A percentile compares a stretch with the other conserved stretches of the same genome.
Evolutionary conservation across 2,113 vertebrate genomes (phyloP).

Genomic region (Myxocyprinus asiaticus): DNA sequence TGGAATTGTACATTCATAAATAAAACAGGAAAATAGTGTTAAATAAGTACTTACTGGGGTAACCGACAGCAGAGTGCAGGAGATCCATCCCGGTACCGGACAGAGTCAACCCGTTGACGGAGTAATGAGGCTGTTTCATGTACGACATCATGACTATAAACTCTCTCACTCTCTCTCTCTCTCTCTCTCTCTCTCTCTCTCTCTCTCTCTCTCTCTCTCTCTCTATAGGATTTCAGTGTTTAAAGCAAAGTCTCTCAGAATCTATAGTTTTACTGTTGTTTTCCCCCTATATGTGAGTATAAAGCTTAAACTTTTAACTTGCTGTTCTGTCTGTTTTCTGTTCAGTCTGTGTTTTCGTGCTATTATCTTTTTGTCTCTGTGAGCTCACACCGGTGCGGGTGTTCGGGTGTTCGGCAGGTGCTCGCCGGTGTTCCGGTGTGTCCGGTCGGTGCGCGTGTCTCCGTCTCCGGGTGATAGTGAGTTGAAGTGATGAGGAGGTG

Average conservation of each 20-base stretch:
- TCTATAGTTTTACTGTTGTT: conserved; percentile 11
- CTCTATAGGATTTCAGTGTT: not conserved
- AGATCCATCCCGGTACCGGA: conserved; percentile 85
- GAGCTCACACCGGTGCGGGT: too few species aligned
- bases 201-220: conserved; percentile 58
- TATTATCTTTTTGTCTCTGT: too few species aligned
- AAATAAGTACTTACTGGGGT: conserved; percentile 78
- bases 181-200: conserved; percentile 66
- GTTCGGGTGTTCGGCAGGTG: too few species aligned
- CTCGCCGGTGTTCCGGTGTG: too few species aligned
- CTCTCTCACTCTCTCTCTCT: conserved; percentile 70
- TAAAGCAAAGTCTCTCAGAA: conserved; percentile 25
- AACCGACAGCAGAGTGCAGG: conserved; percentile 82
- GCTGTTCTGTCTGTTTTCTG: too few species aligned
- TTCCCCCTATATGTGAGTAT: too few species aligned
- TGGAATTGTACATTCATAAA: not conserved
- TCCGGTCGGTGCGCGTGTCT: too few species aligned
- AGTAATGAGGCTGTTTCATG: conserved; percentile 87
- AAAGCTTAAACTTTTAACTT: too few species aligned
- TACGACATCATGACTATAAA: conserved; percentile 88
- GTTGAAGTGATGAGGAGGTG: too few species aligned
- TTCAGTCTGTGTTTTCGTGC: too few species aligned
- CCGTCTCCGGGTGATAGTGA: too few species aligned
- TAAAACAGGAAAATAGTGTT: not conserved
- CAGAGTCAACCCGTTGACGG: conserved; percentile 84